Evolutionary conservation across 2,888 invertebrate genomes (phyloP).

Genomic region (Phortica okadai): DNA sequence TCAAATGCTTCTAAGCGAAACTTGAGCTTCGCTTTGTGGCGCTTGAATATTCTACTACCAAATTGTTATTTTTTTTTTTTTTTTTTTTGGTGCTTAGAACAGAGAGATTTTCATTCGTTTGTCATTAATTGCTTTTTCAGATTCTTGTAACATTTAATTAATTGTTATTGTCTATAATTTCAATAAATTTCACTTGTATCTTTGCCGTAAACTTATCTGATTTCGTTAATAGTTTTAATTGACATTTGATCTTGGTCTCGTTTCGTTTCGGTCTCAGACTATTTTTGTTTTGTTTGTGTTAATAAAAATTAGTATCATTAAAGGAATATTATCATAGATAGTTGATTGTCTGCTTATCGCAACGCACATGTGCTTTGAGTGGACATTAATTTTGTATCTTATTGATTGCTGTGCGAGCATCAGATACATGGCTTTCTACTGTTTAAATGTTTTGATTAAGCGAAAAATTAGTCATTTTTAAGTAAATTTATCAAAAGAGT

Average conservation of each 20-base stretch:
- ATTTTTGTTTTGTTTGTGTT: background rate
- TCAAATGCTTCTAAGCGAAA: background rate
- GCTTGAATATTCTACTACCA: background rate
- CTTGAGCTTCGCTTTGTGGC: constrained; percentile 20
- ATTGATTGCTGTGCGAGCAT: background rate
- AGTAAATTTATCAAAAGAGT: too few relatives aligned
- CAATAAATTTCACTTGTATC: constrained; percentile 59
- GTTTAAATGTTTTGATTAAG: background rate
- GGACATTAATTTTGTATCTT: background rate
- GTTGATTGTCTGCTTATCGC: background rate
- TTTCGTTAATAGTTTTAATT: constrained; percentile 23
- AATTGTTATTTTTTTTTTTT: background rate
- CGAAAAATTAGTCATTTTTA: too few relatives aligned
- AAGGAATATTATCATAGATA: constrained; percentile 23
- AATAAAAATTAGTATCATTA: constrained; percentile 32
- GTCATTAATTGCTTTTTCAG: constrained; percentile 28
- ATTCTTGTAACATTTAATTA: constrained; percentile 61
- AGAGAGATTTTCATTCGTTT: constrained; percentile 21
- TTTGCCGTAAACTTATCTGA: constrained; percentile 26
- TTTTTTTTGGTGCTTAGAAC: background rate
- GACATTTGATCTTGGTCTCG: constrained; percentile 29
- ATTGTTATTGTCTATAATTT: constrained; percentile 69
- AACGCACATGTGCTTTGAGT: background rate
- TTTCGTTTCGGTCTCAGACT: background rate
- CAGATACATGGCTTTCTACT: background rate